phyloP scores from a whole-genome alignment of 1,140 invertebrate species.

The Penaeus chinensis region DNA sequence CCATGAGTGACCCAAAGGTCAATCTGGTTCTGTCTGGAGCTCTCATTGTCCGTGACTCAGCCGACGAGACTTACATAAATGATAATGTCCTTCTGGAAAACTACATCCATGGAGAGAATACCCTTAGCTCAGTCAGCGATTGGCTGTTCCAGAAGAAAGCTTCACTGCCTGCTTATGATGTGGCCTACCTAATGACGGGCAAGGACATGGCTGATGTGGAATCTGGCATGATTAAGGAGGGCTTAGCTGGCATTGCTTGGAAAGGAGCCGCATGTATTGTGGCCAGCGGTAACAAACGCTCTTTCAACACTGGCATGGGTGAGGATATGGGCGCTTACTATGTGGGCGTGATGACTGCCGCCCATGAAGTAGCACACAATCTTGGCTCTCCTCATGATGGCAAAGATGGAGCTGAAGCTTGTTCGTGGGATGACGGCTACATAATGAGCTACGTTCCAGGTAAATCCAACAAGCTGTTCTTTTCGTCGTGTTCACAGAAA shows the following conservation, averaged over 20 bases:
- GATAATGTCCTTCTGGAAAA: constrained; percentile 36
- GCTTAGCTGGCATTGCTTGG: constrained; percentile 42
- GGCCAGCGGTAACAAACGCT: background rate
- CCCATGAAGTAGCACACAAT: constrained; percentile 65
- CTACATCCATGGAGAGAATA: constrained; percentile 50
- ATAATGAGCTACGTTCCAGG: constrained; percentile 63
- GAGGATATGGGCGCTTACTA: constrained; percentile 64
- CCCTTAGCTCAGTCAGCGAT: constrained; percentile 41
- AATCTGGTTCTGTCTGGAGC: constrained; percentile 58
- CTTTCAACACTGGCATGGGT: constrained; percentile 54
- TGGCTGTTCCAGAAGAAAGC: constrained; percentile 56
- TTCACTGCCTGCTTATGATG: constrained; percentile 43
- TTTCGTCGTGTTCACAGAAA: constrained; percentile 49
- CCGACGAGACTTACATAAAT: constrained; percentile 58
- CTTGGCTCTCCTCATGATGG: constrained; percentile 65
- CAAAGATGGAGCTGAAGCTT: constrained; percentile 30
- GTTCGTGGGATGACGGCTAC: constrained; percentile 62
- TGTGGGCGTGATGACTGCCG: constrained; percentile 59
- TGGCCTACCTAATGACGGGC: constrained; percentile 60
- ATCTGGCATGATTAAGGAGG: constrained; percentile 18
- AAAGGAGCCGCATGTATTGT: constrained; percentile 54
- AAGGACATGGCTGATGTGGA: constrained; percentile 50
- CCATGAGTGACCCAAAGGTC: constrained; percentile 57
- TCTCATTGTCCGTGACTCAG: constrained; percentile 27
- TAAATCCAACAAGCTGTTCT: constrained; percentile 47